Evolutionary conservation across 2,888 invertebrate genomes (phyloP).

Genomic region (Acronicta leporina): DNA sequence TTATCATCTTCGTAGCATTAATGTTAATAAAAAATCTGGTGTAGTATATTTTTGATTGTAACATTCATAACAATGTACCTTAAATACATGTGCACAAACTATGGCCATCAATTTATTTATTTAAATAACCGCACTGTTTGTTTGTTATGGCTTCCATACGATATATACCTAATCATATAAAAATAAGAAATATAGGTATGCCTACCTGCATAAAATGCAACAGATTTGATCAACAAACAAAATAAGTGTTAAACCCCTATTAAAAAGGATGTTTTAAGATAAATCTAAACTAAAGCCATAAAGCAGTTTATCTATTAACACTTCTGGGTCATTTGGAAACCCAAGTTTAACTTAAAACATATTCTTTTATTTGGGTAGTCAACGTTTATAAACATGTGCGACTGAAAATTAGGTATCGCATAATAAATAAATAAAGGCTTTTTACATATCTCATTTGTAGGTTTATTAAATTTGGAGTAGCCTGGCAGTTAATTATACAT

Average conservation of each 20-base stretch:
- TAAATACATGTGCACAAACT: conserved; percentile 52
- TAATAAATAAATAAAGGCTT: conserved; percentile 28
- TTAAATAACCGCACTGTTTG: conserved; percentile 35
- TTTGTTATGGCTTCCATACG: conserved; percentile 40
- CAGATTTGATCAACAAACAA: conserved; percentile 33
- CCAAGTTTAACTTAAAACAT: too few species aligned
- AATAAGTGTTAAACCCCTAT: too few species aligned
- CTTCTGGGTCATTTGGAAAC: too few species aligned
- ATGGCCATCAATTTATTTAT: conserved; percentile 57
- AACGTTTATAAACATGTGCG: conserved; percentile 12
- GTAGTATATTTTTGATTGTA: conserved; percentile 4
- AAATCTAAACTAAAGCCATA: too few species aligned
- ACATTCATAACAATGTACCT: conserved; percentile 27
- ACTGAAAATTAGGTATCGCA: conserved; percentile 25
- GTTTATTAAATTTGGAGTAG: conserved; percentile 33
- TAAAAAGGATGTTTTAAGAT: too few species aligned
- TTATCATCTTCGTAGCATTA: background rate
- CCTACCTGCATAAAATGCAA: conserved; percentile 33
- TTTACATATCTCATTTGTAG: conserved; percentile 15
- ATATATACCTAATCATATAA: conserved; percentile 15
- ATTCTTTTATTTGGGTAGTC: too few species aligned
- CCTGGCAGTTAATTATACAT: conserved; percentile 41
- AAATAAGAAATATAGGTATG: conserved; percentile 17
- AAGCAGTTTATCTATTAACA: too few species aligned
- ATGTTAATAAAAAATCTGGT: conserved; percentile 4